These are phyloP conservation scores for Dipodomys merriami DNA, from an alignment of 2,113 vertebrate genomes.

Conservation along the genomic window DNA sequence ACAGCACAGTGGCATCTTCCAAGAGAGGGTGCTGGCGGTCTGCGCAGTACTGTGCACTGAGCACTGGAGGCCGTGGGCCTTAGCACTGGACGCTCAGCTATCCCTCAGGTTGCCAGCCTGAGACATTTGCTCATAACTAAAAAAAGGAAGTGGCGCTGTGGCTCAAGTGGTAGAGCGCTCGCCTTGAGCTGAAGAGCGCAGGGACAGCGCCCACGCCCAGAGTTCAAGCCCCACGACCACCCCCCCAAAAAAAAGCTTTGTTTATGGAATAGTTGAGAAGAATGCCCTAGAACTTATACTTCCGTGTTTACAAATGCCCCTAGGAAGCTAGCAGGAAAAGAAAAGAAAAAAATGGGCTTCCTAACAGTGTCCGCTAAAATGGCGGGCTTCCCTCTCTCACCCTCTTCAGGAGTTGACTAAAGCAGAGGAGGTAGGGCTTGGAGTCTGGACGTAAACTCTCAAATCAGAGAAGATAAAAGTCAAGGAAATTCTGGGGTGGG, in stretches of 20 bases:
- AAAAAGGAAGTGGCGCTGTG: no score
- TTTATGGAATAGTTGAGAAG: slow-evolving; percentile 5
- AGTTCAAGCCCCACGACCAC: no score
- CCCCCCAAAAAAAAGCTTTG: neutral
- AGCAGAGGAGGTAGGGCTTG: neutral
- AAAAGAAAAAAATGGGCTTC: slow-evolving; percentile 50
- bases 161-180: no score
- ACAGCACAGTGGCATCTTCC: slow-evolving; percentile 82
- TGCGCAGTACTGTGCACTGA: neutral
- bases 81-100: neutral
- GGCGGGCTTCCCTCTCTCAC: slow-evolving; percentile 49
- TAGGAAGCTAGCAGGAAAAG: slow-evolving; percentile 46
- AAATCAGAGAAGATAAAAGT: slow-evolving; percentile 51
- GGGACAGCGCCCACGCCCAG: no score
- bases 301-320: slow-evolving; percentile 47
- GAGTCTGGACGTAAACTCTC: neutral
- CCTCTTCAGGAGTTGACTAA: slow-evolving; percentile 46
- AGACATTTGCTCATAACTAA: slow-evolving; percentile 5
- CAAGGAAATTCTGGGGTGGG: neutral
- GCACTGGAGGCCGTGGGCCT: no score
- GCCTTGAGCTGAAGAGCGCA: no score
- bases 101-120: neutral
- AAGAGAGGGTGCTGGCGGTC: slow-evolving; percentile 14
- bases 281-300: slow-evolving; percentile 6
- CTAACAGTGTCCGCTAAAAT: neutral